These are phyloP conservation scores for Spodoptera picta DNA, from an alignment of 2,888 invertebrate species.

Conservation along the genomic window DNA sequence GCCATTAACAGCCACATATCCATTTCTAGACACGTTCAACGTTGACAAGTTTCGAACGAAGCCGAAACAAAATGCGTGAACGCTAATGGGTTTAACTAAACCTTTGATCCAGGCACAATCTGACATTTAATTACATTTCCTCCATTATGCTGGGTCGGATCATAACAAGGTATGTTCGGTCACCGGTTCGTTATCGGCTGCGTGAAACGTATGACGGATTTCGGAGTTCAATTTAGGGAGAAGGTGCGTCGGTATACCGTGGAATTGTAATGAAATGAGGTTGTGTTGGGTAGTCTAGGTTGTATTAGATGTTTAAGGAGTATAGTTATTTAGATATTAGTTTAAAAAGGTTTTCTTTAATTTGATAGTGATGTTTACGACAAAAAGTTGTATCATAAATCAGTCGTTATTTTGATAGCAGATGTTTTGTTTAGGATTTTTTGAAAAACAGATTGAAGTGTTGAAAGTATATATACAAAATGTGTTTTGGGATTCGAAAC, in stretches of 20 bases:
- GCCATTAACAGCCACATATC: conserved; percentile 3
- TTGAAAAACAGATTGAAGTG: too few relatives aligned
- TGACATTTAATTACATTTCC: conserved; percentile 63
- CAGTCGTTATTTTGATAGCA: too few relatives aligned
- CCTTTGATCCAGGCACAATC: conserved; percentile 61
- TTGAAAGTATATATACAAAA: too few relatives aligned
- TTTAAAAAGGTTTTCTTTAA: too few relatives aligned
- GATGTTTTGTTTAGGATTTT: too few relatives aligned
- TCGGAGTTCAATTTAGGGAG: conserved; percentile 26
- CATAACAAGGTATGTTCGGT: conserved; percentile 46
- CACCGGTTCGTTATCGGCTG: conserved; percentile 18
- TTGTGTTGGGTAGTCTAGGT: too few relatives aligned
- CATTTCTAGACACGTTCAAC: conserved; percentile 9
- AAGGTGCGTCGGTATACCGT: not conserved
- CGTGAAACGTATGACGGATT: conserved; percentile 36
- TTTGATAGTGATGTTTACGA: too few relatives aligned
- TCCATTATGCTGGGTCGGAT: conserved; percentile 50
- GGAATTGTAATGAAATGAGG: conserved; percentile 8
- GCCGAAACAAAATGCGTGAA: conserved; percentile 41
- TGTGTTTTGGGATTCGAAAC: not conserved
- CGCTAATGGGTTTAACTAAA: conserved; percentile 55
- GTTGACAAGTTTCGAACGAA: conserved; percentile 22
- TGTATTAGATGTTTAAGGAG: too few relatives aligned
- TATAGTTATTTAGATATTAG: too few relatives aligned
- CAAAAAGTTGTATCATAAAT: too few relatives aligned